These are phyloP conservation scores for Hylaeus anthracinus DNA, from an alignment of 1,140 invertebrate species.

Conservation along the genomic window DNA sequence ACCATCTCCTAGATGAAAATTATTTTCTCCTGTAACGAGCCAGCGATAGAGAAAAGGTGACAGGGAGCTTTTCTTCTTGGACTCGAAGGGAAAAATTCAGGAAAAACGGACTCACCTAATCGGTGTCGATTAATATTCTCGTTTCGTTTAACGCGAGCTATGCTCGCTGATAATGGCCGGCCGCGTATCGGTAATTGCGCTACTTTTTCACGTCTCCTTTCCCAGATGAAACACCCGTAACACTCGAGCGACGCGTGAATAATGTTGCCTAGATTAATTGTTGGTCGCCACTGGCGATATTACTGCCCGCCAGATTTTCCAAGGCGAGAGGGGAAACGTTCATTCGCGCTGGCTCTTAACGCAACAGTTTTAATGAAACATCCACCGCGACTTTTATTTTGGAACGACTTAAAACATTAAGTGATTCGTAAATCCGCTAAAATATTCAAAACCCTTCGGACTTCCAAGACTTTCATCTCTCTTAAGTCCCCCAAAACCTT, in stretches of 20 bases:
- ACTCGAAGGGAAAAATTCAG: not conserved
- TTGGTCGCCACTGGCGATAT: constrained; percentile 22
- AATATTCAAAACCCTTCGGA: not conserved
- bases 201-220: constrained; percentile 34
- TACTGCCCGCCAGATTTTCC: not conserved
- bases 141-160: constrained; percentile 21
- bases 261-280: constrained; percentile 38
- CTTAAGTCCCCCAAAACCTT: not conserved
- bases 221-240: constrained; percentile 9
- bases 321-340: not conserved
- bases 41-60: not conserved
- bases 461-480: too few relatives aligned
- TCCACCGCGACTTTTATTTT: not conserved
- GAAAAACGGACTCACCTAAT: not conserved
- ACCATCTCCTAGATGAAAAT: not conserved
- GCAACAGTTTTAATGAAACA: too few relatives aligned
- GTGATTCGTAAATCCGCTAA: too few relatives aligned
- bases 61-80: not conserved
- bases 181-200: constrained; percentile 36
- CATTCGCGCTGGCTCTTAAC: too few relatives aligned
- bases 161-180: constrained; percentile 33
- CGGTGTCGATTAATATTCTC: constrained; percentile 37
- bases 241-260: constrained; percentile 11
- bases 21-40: not conserved
- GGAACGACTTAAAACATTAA: too few relatives aligned